Conservation (phyloP, 2,888 invertebrate genomes). For the Drosophila barbarae region DNA sequence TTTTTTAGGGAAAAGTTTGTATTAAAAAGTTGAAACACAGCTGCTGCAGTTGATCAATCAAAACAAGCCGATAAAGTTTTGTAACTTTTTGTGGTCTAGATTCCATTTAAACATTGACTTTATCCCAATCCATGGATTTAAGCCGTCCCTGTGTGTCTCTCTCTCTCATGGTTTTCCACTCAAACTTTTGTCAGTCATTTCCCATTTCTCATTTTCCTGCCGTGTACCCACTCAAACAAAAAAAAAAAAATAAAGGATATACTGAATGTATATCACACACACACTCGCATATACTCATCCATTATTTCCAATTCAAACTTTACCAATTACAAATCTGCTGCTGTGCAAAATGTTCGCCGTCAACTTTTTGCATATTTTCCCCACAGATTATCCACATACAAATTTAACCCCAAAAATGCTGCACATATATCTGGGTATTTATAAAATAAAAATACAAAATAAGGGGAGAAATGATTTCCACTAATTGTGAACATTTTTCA, state of each 20-base stretch:
- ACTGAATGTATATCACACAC: background rate
- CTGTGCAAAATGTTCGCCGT: conserved; percentile 13
- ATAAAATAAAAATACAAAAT: background rate
- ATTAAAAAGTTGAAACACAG: background rate
- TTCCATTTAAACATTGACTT: conserved; percentile 23
- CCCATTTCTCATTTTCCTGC: conserved; percentile 24
- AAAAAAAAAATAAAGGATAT: conserved; percentile 1
- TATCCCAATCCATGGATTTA: conserved; percentile 29
- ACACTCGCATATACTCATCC: conserved; percentile 28
- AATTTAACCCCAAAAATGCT: conserved; percentile 4
- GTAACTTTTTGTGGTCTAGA: conserved; percentile 19
- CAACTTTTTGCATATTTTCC: conserved; percentile 38
- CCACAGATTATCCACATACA: conserved; percentile 19
- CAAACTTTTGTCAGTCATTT: conserved; percentile 34
- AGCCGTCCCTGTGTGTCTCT: conserved; percentile 1
- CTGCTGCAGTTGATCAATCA: conserved; percentile 19
- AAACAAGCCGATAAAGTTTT: conserved; percentile 20
- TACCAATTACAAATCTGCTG: conserved; percentile 40
- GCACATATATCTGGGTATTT: background rate
- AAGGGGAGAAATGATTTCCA: conserved; percentile 2
- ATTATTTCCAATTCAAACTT: conserved; percentile 42
- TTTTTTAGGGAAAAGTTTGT: background rate
- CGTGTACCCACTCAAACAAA: conserved; percentile 11
- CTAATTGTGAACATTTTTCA: conserved; percentile 29
- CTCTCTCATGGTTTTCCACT: conserved; percentile 15